Evolutionary conservation across 1,140 invertebrate species (phyloP), one percentile per base, ranked within the genome.

Genomic region (Brachionus rotundiformis): DNA sequence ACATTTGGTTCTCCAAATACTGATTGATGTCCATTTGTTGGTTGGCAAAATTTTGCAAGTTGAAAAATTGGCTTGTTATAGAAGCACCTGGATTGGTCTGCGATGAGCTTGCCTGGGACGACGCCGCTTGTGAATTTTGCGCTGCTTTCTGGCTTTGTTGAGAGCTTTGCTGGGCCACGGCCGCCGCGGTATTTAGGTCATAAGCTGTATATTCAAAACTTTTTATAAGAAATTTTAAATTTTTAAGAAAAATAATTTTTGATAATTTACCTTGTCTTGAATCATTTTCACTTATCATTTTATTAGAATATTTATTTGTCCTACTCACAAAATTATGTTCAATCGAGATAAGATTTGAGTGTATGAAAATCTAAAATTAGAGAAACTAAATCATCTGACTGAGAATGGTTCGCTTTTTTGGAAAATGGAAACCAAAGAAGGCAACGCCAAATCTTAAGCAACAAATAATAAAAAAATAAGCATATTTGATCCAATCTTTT

Each of bases 261-360:
- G 19, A 41, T 73, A 73, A 44, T 73, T 73, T 73, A 73, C 68
- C 36, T 73, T 73, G 68, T 27, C 68, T 73, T 44, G 68, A 73
- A 44, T 73, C 68, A 44, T 41, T 73, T 44, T 73, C 68, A 27
- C 68, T 73, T 73, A 73, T 73, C 68, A 73, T 73, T 73, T 71
- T 71, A 39, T 71, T 71, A 39, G 7, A 39, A 23, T 39, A 68
- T n/a, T 39, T 71, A 16, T 29, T 29, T 36, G 29, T 19, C 29
- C 63, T 31, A 68, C 63, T 36, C 63, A 36, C 31, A 29, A 63
- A 63, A 63, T 29, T 29, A 49, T 49, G 47, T 2, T 49, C 16
- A 16, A 19, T 49, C 47, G 19, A 54, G 47, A 54, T 54, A 54
- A 54, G 19, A 54, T 6, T 54, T 16, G 47, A 54, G 47, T 54